These are phyloP conservation scores for Rhynchopsitta pachyrhyncha DNA, from an alignment of 2,113 vertebrate genomes.

Conservation along the genomic window DNA sequence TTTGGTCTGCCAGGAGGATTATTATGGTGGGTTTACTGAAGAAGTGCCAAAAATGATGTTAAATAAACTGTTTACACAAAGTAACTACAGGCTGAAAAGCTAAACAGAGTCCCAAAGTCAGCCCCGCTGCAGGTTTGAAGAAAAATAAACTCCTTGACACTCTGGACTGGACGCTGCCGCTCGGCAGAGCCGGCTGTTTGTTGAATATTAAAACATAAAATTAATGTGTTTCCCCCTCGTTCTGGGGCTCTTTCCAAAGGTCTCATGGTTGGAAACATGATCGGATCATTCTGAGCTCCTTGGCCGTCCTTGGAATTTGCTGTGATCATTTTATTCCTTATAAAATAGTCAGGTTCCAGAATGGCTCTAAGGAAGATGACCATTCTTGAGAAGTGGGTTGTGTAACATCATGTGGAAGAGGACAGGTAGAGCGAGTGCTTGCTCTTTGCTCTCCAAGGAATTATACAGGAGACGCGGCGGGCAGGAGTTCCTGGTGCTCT, in stretches of 20 bases:
- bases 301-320: slow-evolving; percentile 40
- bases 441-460: neutral
- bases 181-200: slow-evolving; percentile 74
- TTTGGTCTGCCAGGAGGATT: slow-evolving; percentile 85
- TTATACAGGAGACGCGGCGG: neutral
- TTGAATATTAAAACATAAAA: slow-evolving; percentile 76
- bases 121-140: slow-evolving; percentile 79
- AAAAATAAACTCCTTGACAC: slow-evolving; percentile 85
- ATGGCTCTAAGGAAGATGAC: neutral
- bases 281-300: slow-evolving; percentile 41
- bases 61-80: slow-evolving; percentile 83
- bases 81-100: slow-evolving; percentile 80
- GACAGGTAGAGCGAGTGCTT: neutral
- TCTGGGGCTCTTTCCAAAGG: slow-evolving; percentile 67
- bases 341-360: slow-evolving; percentile 29
- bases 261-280: slow-evolving; percentile 65
- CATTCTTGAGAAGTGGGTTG: neutral
- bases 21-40: slow-evolving; percentile 82
- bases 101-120: slow-evolving; percentile 74
- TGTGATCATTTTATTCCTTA: slow-evolving; percentile 27
- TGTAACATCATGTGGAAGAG: neutral
- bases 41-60: slow-evolving; percentile 80
- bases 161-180: slow-evolving; percentile 71
- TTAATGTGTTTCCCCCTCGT: slow-evolving; percentile 70
- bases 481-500: neutral